A percentile compares a stretch with the other conserved stretches of the same genome.
phyloP scores from a whole-genome alignment of 1,140 invertebrate genomes.

The Trichonephila clavipes region DNA sequence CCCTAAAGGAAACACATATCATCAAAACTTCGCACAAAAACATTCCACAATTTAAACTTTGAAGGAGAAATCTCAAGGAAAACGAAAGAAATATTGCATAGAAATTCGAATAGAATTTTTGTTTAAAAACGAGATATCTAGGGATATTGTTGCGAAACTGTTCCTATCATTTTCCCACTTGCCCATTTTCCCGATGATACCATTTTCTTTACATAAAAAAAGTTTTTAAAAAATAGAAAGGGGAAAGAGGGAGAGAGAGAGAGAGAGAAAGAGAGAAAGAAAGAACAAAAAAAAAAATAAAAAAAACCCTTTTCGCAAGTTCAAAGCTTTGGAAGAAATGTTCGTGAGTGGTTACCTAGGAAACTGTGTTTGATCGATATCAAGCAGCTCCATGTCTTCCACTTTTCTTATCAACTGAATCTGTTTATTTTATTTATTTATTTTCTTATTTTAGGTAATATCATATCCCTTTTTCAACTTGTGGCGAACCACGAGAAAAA shows the following conservation, averaged over 20 bases:
- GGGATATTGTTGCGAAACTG: conserved; percentile 66
- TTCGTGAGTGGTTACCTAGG: conserved; percentile 69
- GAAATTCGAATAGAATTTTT: conserved; percentile 60
- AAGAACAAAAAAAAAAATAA: background rate
- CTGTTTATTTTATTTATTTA: conserved; percentile 65
- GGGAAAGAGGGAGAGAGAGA: background rate
- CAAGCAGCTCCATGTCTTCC: conserved; percentile 43
- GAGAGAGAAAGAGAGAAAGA: conserved; percentile 16
- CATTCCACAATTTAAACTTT: conserved; percentile 9
- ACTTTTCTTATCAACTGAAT: conserved; percentile 61
- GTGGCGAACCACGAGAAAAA: conserved; percentile 39
- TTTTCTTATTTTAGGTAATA: conserved; percentile 43
- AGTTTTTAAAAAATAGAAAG: background rate
- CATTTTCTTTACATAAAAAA: conserved; percentile 61
- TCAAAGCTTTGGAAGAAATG: conserved; percentile 74
- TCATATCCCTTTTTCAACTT: conserved; percentile 51
- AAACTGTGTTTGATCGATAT: conserved; percentile 72
- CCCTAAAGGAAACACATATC: background rate
- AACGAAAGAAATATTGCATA: conserved; percentile 37
- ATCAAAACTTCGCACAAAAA: conserved; percentile 17
- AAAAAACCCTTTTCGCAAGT: conserved; percentile 67
- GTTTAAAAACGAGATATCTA: conserved; percentile 63
- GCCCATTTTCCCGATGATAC: conserved; percentile 58
- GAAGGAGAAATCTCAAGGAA: conserved; percentile 7
- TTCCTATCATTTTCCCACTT: conserved; percentile 68